A percentile compares a stretch with the other conserved stretches of the same genome.
phyloP scores from a whole-genome alignment of 2,888 invertebrate genomes.

The Apotomis turbidana region DNA sequence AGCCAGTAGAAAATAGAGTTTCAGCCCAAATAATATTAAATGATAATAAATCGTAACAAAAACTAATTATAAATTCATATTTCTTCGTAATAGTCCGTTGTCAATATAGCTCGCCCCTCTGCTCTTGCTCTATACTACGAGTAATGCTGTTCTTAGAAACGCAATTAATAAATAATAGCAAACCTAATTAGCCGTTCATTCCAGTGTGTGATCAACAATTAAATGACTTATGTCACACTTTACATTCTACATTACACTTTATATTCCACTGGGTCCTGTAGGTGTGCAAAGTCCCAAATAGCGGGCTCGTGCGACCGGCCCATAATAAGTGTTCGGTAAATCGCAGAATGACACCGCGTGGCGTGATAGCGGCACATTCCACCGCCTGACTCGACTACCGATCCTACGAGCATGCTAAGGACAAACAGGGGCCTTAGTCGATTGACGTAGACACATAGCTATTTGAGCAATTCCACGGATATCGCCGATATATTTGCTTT shows the following conservation, averaged over 20 bases:
- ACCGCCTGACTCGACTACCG: background rate
- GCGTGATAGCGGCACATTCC: constrained; percentile 17
- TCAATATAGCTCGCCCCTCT: too few species aligned
- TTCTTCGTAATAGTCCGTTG: too few species aligned
- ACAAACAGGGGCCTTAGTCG: too few species aligned
- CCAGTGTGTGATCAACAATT: background rate
- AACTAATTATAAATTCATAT: too few species aligned
- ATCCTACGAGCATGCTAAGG: background rate
- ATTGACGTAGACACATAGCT: constrained; percentile 1
- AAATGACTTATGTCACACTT: background rate
- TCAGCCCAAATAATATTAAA: too few species aligned
- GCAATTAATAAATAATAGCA: too few species aligned
- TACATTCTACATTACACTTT: too few species aligned
- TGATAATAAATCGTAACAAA: too few species aligned
- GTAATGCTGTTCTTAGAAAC: too few species aligned
- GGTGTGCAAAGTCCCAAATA: constrained; percentile 11
- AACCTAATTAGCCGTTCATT: background rate
- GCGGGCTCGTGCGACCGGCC: constrained; percentile 31
- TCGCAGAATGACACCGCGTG: constrained; percentile 32
- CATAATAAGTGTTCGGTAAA: constrained; percentile 21
- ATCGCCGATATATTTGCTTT: too few species aligned
- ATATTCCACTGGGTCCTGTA: background rate
- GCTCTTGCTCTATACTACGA: too few species aligned
- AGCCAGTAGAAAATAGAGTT: too few species aligned
- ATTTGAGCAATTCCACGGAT: background rate